Evolutionary conservation across 30 jellyfish, hydroid and myxozoan genomes (phyloP).

Genomic region (Pelagia noctiluca): DNA sequence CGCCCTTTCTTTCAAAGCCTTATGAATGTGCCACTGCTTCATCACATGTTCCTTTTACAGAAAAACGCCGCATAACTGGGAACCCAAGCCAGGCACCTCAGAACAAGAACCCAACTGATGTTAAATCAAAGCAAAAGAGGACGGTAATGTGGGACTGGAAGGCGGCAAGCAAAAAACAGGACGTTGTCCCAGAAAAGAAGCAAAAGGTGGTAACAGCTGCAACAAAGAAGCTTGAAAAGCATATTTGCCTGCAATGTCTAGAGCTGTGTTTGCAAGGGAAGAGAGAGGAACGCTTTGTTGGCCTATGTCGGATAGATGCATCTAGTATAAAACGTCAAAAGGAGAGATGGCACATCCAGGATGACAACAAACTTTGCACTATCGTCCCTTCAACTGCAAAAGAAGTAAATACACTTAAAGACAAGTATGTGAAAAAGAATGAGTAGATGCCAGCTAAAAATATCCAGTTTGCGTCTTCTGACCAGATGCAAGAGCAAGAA

Average conservation of each 20-base stretch:
- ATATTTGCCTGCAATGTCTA: background rate
- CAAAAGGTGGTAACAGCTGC: background rate
- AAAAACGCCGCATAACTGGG: too few relatives aligned
- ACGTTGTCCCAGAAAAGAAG: background rate
- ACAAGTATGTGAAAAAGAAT: background rate
- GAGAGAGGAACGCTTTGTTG: background rate
- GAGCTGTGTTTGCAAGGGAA: background rate
- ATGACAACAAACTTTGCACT: constrained; percentile 3
- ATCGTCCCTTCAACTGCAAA: constrained; percentile 9
- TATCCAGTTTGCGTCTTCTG: too few relatives aligned
- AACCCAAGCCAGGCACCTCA: too few relatives aligned
- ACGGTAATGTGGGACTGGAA: background rate
- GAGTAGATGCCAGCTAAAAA: background rate
- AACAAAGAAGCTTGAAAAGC: background rate
- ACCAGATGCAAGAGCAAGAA: too few relatives aligned
- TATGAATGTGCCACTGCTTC: too few relatives aligned
- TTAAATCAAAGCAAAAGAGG: background rate
- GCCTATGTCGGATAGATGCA: background rate
- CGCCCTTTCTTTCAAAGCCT: too few relatives aligned
- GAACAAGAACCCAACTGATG: background rate
- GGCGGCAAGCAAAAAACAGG: background rate
- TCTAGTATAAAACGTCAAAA: background rate
- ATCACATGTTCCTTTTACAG: too few relatives aligned
- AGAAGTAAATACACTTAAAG: background rate
- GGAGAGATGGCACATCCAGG: constrained; percentile 30